Evolutionary conservation across 23 tunicate species (phyloP), one percentile per base, ranked within the genome.

Genomic region (Ciona savignyi): DNA sequence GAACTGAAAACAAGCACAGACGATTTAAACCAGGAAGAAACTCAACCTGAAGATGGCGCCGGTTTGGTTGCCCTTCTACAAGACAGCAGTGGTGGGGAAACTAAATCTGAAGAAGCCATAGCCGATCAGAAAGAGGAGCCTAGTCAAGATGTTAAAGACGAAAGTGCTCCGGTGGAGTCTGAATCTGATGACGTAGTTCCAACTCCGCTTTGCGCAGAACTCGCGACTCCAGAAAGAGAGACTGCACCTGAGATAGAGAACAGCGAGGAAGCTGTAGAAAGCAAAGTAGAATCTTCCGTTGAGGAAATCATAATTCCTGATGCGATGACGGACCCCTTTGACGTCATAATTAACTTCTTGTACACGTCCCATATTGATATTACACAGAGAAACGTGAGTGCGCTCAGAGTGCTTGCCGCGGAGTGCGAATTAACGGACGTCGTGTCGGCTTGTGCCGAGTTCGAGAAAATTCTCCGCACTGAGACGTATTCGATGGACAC

Each of bases 361-460:
- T 91, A 91, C 76, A 91, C 90, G 24, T 84, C 91, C 0, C 84
- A 82, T 62, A 85, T 91, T 24, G 78, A 82, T 28, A 91, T 91
- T 65, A 84, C 87, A 20, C 76, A 71, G 29, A 72, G 68, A 35
- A 91, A 91, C 74, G 97, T 85, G 0, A 62, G 51, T 25, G 56
- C 67, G 31, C 27, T 91, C 28, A 76, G 77, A 21, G 80, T 33
- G 2, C 56, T 85, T 24, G 83, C 93, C 22, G 6, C 4, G 27
- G 83, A 85, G 68, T 91, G 97, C 61, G 86, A 48, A 25, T 33
- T 91, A 72, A 76, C 35, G 24, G 97, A 91, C 72, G 72, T 91
- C 15, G 70, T 77, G 30, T 73, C 75, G 26, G 97, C 97, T 33
- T 91, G 97, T 67, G 80, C 84, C 28, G 84, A 77, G 34, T 91